Evolutionary conservation across 2,888 invertebrate species (phyloP).

Genomic region (Eledona agricola): DNA sequence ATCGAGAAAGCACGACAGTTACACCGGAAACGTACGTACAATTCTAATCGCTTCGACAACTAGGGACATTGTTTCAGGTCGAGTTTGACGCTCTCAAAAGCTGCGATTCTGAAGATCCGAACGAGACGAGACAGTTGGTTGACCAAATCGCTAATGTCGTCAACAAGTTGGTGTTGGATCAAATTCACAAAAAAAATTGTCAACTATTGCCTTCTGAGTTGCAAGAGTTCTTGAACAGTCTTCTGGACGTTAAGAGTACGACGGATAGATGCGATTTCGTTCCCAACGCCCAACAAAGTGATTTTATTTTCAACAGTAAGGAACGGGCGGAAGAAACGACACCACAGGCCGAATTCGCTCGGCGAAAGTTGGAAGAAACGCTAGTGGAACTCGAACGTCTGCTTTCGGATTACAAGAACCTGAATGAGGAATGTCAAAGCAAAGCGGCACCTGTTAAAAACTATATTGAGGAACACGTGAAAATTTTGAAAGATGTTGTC

Average conservation of each 20-base stretch:
- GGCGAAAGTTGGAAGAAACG: slow-evolving; percentile 40
- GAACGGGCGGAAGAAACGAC: slow-evolving; percentile 9
- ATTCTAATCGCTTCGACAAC: background rate
- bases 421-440: slow-evolving; percentile 53
- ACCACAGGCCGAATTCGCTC: slow-evolving; percentile 6
- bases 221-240: slow-evolving; percentile 38
- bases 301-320: slow-evolving; percentile 29
- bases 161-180: slow-evolving; percentile 51
- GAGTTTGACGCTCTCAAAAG: slow-evolving; percentile 36
- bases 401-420: slow-evolving; percentile 52
- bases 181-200: slow-evolving; percentile 49
- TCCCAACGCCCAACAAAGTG: slow-evolving; percentile 43
- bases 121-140: slow-evolving; percentile 50
- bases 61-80: slow-evolving; percentile 17
- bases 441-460: slow-evolving; percentile 56
- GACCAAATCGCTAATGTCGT: slow-evolving; percentile 50
- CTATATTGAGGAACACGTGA: slow-evolving; percentile 56
- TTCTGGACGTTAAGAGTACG: slow-evolving; percentile 25
- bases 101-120: slow-evolving; percentile 39
- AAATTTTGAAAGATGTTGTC: slow-evolving; percentile 46
- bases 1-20: slow-evolving; percentile 36
- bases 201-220: slow-evolving; percentile 46
- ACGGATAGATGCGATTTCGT: slow-evolving; percentile 31
- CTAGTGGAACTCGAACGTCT: slow-evolving; percentile 44
- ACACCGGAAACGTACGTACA: slow-evolving; percentile 13